phyloP scores from a whole-genome alignment of 2,113 vertebrate species.

The Stictonetta naevosa region DNA sequence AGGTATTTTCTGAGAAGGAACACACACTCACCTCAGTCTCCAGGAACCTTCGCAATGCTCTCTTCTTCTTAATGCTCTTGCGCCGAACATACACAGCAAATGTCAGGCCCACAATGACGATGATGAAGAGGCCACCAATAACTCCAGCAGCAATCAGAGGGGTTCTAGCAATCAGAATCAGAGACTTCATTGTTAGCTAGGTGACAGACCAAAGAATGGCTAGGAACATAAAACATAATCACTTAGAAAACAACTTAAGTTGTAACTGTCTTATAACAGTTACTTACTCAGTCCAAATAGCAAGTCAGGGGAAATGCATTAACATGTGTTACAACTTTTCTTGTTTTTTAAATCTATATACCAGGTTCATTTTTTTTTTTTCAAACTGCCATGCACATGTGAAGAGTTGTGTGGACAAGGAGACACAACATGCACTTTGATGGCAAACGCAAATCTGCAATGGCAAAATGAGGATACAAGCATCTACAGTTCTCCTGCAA shows the following conservation, averaged over 20 bases:
- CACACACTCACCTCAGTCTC: slow-evolving; percentile 91
- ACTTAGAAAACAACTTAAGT: not conserved
- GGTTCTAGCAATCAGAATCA: slow-evolving; percentile 82
- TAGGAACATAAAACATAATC: not conserved
- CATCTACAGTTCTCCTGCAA: not conserved
- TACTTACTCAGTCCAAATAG: not conserved
- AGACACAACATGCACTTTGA: slow-evolving; percentile 65
- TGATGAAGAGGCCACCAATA: slow-evolving; percentile 92
- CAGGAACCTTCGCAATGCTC: slow-evolving; percentile 91
- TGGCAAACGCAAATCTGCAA: slow-evolving; percentile 52
- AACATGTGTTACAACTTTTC: not conserved
- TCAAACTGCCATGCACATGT: slow-evolving; percentile 63
- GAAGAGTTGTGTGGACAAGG: slow-evolving; percentile 44
- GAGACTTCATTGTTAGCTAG: slow-evolving; percentile 3
- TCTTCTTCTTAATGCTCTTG: slow-evolving; percentile 97
- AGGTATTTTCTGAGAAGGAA: not conserved
- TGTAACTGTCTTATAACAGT: not conserved
- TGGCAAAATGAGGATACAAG: slow-evolving; percentile 49
- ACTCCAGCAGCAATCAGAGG: slow-evolving; percentile 94
- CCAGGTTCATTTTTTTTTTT: not conserved
- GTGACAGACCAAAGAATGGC: not conserved
- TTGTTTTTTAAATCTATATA: not conserved
- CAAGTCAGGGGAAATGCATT: not conserved
- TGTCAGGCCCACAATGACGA: slow-evolving; percentile 91
- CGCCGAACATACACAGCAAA: slow-evolving; percentile 91